Conservation (phyloP, 2,888 invertebrate species). For the Hanleya hanleyi region DNA sequence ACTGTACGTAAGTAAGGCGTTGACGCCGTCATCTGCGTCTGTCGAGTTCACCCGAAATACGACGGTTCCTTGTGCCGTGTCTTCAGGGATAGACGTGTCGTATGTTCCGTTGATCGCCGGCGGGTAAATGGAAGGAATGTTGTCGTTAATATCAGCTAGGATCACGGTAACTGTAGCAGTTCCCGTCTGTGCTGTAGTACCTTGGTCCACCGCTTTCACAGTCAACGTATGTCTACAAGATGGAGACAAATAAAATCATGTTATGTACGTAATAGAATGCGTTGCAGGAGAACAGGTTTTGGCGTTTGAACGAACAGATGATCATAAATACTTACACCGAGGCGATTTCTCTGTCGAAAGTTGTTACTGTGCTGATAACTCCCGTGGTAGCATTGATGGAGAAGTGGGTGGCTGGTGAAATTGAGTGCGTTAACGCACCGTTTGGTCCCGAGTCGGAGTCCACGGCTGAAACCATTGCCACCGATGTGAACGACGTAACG, state of each 20-base stretch:
- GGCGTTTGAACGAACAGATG: too few species aligned
- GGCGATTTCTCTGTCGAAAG: conserved; percentile 55
- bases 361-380: conserved; percentile 39
- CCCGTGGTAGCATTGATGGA: conserved; percentile 46
- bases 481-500: conserved; percentile 39
- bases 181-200: conserved; percentile 42
- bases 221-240: conserved; percentile 50
- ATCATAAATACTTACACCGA: conserved; percentile 42
- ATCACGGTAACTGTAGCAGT: conserved; percentile 54
- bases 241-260: too few species aligned
- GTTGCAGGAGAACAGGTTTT: too few species aligned
- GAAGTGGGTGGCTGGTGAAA: conserved; percentile 38
- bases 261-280: too few species aligned
- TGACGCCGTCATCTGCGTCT: conserved; percentile 53
- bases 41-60: conserved; percentile 49
- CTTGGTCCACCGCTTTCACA: conserved; percentile 52
- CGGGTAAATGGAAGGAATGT: conserved; percentile 49
- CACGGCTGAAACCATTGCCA: conserved; percentile 45
- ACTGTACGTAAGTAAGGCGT: conserved; percentile 46
- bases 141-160: conserved; percentile 59
- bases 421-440: conserved; percentile 46
- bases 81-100: conserved; percentile 45
- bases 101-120: conserved; percentile 53
- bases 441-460: conserved; percentile 53
- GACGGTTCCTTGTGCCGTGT: conserved; percentile 43